Base-by-base conservation (phyloP, 2,888 invertebrate species). In the Drosophila pegasa region DNA sequence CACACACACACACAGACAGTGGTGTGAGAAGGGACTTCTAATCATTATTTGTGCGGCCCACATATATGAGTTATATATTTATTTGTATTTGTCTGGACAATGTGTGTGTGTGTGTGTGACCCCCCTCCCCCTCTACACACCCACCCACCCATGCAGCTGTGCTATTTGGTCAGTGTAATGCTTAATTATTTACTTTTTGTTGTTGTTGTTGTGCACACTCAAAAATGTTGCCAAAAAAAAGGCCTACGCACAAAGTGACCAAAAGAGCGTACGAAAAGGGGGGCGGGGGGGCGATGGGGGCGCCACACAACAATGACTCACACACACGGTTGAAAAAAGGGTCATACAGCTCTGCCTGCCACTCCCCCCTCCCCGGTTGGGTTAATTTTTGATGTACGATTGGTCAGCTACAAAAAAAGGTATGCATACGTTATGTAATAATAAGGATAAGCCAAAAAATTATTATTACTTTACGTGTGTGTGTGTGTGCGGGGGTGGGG, bases 381-480 rank as follows among this genome's bases (percentile, higher is more conserved):
- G 87, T 88, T 88, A 90, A 90, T 90, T 90, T 91, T 89, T 90
- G 89, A 90, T 90, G 81, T 84, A 89, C 89, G 76, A 80, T 85
- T 86, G 73, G 77, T 75, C 79, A 74, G 56, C 51, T 22, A 47
- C 50, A 88, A 86, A 79, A 88, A 86, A 86, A 86, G 90, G 88
- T 87, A 85, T 76, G 87, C 90, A 87, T 90, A 86, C 79, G 78
- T 88, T 90, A 88, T 85, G 77, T 88, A 90, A 89, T 89, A 88
- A 89, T 89, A 87, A 87, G 90, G 87, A 90, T 89, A 87, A 90
- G 87, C 88, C 89, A 82, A 89, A 90, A 88, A 88, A 88, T 88
- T 89, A 88, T 90, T 90, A 88, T 89, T 89, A 88, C 83, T 88
- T 90, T 87, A 82, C 76, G 74, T 63, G 62, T 31, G 50, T 9